Evolutionary conservation across 2,113 vertebrate genomes (phyloP).

Genomic region (Ceyx margarethae): DNA sequence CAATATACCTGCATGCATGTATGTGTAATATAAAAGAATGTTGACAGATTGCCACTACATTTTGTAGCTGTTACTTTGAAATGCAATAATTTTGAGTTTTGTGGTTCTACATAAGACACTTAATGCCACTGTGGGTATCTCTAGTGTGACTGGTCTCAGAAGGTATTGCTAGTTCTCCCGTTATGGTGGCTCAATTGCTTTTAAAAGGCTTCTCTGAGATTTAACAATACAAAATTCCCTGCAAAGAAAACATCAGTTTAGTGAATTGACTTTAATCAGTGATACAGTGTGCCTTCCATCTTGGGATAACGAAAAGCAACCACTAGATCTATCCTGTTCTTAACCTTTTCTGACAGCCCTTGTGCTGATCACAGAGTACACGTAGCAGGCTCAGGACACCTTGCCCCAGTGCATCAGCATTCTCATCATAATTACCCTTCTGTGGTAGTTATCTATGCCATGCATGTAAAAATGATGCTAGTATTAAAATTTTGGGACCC

Average conservation of each 20-base stretch:
- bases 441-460: neutral
- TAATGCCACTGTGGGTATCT: neutral
- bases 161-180: neutral
- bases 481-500: neutral
- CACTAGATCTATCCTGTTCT: neutral
- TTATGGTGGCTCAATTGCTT: neutral
- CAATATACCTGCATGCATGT: neutral
- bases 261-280: neutral
- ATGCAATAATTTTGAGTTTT: neutral
- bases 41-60: neutral
- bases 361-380: accelerated
- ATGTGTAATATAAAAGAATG: neutral
- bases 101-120: accelerated
- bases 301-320: neutral
- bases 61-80: neutral
- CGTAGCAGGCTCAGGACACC: neutral
- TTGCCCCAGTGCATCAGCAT: neutral
- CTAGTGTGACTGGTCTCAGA: neutral
- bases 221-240: neutral
- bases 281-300: accelerated
- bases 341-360: neutral
- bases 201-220: neutral
- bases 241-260: neutral
- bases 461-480: neutral
- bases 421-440: neutral